Percentiles rank a stretch among this genome's conserved stretches.
These are phyloP conservation scores for Thamnophis sirtalis DNA, from an alignment of 2,113 vertebrate species.

Conservation along the genomic window DNA sequence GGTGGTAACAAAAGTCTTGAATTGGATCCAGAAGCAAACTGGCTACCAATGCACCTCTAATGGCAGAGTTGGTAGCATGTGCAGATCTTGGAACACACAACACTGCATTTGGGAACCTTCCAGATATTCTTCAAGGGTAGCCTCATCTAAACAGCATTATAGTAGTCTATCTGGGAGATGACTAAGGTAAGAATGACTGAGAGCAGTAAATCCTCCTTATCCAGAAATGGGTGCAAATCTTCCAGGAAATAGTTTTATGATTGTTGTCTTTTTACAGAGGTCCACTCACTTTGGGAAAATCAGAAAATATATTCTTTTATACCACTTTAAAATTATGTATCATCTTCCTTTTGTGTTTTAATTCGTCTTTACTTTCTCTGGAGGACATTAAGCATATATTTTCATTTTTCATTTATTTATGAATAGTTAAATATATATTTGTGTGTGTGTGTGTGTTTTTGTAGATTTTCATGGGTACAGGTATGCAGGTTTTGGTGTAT, in stretches of 20 bases:
- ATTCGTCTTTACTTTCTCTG: not conserved
- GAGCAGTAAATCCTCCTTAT: not conserved
- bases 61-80: not conserved
- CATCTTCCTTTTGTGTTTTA: not conserved
- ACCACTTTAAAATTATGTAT: not conserved
- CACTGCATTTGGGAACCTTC: not conserved
- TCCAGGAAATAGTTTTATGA: not conserved
- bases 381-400: not conserved
- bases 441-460: too few relatives aligned
- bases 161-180: not conserved
- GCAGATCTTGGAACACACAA: not conserved
- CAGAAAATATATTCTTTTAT: not conserved
- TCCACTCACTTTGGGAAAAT: not conserved
- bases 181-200: not conserved
- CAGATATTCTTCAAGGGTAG: not conserved
- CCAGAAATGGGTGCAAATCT: not conserved
- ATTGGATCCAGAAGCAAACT: not conserved
- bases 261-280: not conserved
- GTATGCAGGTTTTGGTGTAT: too few relatives aligned
- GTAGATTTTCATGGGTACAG: too few relatives aligned
- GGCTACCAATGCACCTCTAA: not conserved
- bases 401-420: not conserved
- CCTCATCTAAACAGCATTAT: not conserved
- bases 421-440: not conserved
- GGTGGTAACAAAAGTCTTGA: not conserved